Evolutionary conservation across 2,888 invertebrate species (phyloP), one percentile per base, ranked within the genome.

Genomic region (Agriotes lineatus): DNA sequence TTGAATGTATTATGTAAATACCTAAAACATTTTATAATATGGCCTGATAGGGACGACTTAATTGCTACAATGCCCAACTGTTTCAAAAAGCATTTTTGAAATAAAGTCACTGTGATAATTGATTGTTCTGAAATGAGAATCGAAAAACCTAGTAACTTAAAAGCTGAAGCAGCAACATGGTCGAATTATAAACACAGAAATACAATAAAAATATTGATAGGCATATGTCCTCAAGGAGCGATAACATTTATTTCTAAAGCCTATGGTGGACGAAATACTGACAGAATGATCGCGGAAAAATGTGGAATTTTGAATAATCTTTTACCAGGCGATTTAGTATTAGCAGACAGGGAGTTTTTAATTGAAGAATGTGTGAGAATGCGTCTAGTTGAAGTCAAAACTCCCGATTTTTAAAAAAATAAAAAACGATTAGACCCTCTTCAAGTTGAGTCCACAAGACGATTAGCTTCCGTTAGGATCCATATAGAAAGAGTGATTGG

Each of bases 401-500:
- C 12, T 6, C 30, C 52, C 4, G 52, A 6, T 5, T 52, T 52
- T 14, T 22, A n/a, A 52, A 9, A 10, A 25, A 19, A 19, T 25
- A 50, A 50, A 10, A 50, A 20, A 20, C 22, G 25, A 12, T 30
- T 52, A 30, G 20, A 52, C 10, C 30, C 52, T 5, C 25, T 4
- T 3, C 20, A 25, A 30, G 25, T 20, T 9, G 25, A 52, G 30
- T 12, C 12, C 2, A 52, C 12, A 3, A 30, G 12, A 6, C 3
- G 6, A n/a, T 30, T 52, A 30, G 52, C 25, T 20, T 12, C 14
- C 7, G 52, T 52, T 19, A 25, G 52, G 7, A 52, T 52, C 7
- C 50, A 50, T 50, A 12, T 50, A n/a, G 50, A 50, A 50, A 22
- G 50, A 50, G 50, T 50, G 14, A 50, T 50, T 50, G 50, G 48